phyloP scores from a whole-genome alignment of 2,888 invertebrate species.

The Epirrhoe alternata region DNA sequence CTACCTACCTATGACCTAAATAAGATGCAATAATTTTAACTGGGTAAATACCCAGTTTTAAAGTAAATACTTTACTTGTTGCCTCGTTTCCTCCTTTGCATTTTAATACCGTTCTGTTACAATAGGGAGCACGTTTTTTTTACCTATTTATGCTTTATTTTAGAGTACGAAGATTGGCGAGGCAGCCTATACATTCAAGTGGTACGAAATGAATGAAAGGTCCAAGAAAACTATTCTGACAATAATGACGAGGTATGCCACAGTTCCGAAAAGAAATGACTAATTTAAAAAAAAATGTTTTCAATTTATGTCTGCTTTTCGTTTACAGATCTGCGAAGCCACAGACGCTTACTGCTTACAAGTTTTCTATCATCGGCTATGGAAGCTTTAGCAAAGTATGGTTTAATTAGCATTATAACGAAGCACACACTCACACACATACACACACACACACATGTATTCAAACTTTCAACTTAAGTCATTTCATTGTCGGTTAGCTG shows the following conservation, averaged over 20 bases:
- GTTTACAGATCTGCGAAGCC: constrained; percentile 63
- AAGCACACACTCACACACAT: no score
- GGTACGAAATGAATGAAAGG: constrained; percentile 66
- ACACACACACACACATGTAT: no score
- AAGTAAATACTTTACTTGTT: no score
- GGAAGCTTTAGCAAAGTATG: constrained; percentile 71
- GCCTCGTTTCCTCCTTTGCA: no score
- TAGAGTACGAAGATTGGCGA: constrained; percentile 66
- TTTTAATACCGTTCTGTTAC: not conserved
- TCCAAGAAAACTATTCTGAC: constrained; percentile 63
- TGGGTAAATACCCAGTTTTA: no score
- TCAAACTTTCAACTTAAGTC: no score
- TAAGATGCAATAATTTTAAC: no score
- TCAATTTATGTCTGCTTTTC: not conserved
- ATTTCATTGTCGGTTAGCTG: no score
- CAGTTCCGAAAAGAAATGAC: not conserved
- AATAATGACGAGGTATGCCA: constrained; percentile 63
- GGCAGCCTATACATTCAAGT: constrained; percentile 64
- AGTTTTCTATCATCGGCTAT: constrained; percentile 72
- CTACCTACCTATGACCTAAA: no score
- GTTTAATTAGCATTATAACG: constrained; percentile 1
- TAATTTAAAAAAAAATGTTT: no score
- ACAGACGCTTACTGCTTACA: constrained; percentile 69
- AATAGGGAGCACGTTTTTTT: not conserved
- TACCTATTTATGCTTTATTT: constrained; percentile 32